These are phyloP conservation scores for Acromyrmex charruanus DNA, from an alignment of 1,140 invertebrate species.

Conservation along the genomic window DNA sequence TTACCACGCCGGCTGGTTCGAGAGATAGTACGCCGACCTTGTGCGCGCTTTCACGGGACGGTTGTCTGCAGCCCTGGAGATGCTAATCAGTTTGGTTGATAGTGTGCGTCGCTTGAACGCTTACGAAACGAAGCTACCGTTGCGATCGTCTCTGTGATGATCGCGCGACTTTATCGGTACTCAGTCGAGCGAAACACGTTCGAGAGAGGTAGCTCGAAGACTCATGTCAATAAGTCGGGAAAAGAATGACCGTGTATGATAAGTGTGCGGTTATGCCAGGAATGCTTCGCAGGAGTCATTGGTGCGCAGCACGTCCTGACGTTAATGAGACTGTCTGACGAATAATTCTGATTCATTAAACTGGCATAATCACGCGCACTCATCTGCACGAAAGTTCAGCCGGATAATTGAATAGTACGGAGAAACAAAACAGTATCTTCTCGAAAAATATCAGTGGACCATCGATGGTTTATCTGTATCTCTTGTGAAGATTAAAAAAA, in stretches of 20 bases:
- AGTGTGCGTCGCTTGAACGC: slow-evolving; percentile 34
- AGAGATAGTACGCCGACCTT: slow-evolving; percentile 72
- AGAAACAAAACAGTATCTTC: not conserved
- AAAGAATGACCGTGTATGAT: slow-evolving; percentile 32
- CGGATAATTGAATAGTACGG: not conserved
- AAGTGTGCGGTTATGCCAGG: not conserved
- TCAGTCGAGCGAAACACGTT: slow-evolving; percentile 7
- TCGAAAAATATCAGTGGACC: not conserved
- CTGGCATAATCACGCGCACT: slow-evolving; percentile 12
- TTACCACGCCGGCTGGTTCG: slow-evolving; percentile 48
- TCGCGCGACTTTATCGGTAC: slow-evolving; percentile 3
- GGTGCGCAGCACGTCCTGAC: slow-evolving; percentile 15
- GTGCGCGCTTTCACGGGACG: slow-evolving; percentile 68
- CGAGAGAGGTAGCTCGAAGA: slow-evolving; percentile 33
- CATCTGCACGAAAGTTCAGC: slow-evolving; percentile 11
- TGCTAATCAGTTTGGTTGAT: slow-evolving; percentile 72
- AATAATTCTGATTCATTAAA: slow-evolving; percentile 40
- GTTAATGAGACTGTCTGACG: slow-evolving; percentile 39
- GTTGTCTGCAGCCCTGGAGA: slow-evolving; percentile 56
- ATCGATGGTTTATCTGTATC: too few relatives aligned
- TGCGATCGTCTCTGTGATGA: slow-evolving; percentile 45
- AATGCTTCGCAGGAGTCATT: slow-evolving; percentile 12
- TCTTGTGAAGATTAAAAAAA: not conserved
- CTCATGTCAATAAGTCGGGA: slow-evolving; percentile 37
- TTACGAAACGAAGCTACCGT: slow-evolving; percentile 66